Base-by-base conservation (phyloP, 2,113 vertebrate genomes). In the Ammospiza nelsoni region DNA sequence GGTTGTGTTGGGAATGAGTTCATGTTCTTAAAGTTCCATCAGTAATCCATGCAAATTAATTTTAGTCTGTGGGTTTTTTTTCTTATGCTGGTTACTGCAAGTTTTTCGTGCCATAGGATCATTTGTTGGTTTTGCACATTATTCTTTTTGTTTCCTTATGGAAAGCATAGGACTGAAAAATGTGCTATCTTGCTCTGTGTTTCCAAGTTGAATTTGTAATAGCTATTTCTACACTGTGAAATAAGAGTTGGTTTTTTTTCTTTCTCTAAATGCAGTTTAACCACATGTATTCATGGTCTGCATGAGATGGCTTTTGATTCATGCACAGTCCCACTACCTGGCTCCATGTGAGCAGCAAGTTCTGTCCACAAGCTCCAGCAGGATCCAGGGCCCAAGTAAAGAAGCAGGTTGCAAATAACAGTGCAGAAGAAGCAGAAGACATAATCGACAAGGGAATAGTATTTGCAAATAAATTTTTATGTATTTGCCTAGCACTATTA, bases 401-500 rank as follows among this genome's bases (percentile, higher is more conserved):
- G 52, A 89, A 89, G 80, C 62, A 75, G 75, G 75, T 48, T 52
- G 59, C 79, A 87, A 90, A 93, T 89, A 87, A 52, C 62, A 65
- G 63, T 27, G 29, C 29, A 62, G 79, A 94, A 94, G 89, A 87
- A 65, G 41, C 80, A 94, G 57, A 78, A 87, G 80, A 72, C 65
- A 89, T 89, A 84, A 93, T 84, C 3, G 3, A 52, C 61, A 52
- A 31, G 73, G 80, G 83, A 89, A 73, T 73, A 81, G 37, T 75
- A 72, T 92, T 75, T 94, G 90, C 90, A 96, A 94, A 90, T 94
- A 89, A 71, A 6, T 86, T 71, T 90, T 84, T 72, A 80, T 78
- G 54, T 68, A 39, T 84, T 86, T 87, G 31, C 49, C 72, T 55
- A 72, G 37, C 33, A 48, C 49, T 87, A 31, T 93, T 83, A 66